Conservation (phyloP, 2,888 invertebrate species). For the Anoplius nigerrimus region DNA sequence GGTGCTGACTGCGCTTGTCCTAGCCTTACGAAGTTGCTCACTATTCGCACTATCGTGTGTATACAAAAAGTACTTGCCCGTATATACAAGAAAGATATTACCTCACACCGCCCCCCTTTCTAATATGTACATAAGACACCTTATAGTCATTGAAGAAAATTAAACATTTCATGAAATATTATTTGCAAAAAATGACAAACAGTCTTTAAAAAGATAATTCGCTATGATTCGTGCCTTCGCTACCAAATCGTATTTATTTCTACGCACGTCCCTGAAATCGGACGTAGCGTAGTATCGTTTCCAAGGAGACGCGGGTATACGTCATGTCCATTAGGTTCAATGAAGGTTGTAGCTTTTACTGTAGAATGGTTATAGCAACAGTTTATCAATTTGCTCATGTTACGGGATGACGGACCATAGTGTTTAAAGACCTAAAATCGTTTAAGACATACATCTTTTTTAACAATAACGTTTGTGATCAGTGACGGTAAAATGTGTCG, state of each 20-base stretch:
- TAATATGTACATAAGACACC: no score
- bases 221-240: no score
- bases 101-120: no score
- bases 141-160: no score
- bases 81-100: no score
- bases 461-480: constrained; percentile 26
- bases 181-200: no score
- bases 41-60: neutral
- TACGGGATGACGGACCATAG: constrained; percentile 22
- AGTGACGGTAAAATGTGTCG: neutral
- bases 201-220: no score
- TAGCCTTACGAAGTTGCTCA: constrained; percentile 34
- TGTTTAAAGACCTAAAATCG: constrained; percentile 4
- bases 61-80: no score
- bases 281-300: constrained; percentile 41
- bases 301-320: constrained; percentile 49
- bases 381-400: constrained; percentile 38
- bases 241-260: no score
- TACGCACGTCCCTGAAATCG: constrained; percentile 30
- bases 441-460: constrained; percentile 18
- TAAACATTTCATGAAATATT: no score
- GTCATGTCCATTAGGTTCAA: constrained; percentile 44
- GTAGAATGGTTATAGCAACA: constrained; percentile 20
- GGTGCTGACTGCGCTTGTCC: constrained; percentile 21
- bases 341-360: constrained; percentile 32